Evolutionary conservation across 2,113 vertebrate species (phyloP).

Genomic region (Aythya baeri): DNA sequence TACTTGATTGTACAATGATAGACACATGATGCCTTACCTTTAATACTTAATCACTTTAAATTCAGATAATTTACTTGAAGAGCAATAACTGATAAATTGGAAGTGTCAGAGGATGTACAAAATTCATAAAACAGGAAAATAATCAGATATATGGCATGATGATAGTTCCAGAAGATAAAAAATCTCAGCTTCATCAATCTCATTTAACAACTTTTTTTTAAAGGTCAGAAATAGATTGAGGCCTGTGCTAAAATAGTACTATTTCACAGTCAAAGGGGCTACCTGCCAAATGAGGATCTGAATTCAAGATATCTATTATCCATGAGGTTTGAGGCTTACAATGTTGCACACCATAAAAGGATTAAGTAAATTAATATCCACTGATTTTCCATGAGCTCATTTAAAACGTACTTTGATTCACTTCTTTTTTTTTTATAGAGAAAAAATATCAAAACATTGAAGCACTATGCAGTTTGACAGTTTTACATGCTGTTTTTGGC

Average conservation of each 20-base stretch:
- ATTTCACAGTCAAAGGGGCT: not conserved
- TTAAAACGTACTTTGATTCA: not conserved
- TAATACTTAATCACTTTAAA: not conserved
- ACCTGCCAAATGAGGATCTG: rapidly evolving
- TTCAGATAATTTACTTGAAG: not conserved
- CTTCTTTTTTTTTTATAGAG: not conserved
- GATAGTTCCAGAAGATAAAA: not conserved
- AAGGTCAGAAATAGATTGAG: constrained; percentile 23
- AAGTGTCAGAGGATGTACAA: not conserved
- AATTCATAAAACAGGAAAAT: constrained; percentile 6
- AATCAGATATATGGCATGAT: not conserved
- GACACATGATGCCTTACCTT: not conserved
- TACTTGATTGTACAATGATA: not conserved
- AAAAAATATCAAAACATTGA: not conserved
- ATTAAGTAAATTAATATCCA: not conserved
- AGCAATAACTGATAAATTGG: not conserved
- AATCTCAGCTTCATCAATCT: not conserved
- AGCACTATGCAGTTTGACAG: not conserved
- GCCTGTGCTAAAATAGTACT: not conserved
- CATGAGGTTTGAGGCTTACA: not conserved
- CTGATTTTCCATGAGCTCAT: not conserved
- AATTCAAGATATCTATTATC: not conserved
- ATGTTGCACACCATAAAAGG: not conserved
- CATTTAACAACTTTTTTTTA: not conserved
- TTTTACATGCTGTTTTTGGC: not conserved